Base-by-base conservation (phyloP, 2,888 invertebrate genomes). In the Thera britannica region DNA sequence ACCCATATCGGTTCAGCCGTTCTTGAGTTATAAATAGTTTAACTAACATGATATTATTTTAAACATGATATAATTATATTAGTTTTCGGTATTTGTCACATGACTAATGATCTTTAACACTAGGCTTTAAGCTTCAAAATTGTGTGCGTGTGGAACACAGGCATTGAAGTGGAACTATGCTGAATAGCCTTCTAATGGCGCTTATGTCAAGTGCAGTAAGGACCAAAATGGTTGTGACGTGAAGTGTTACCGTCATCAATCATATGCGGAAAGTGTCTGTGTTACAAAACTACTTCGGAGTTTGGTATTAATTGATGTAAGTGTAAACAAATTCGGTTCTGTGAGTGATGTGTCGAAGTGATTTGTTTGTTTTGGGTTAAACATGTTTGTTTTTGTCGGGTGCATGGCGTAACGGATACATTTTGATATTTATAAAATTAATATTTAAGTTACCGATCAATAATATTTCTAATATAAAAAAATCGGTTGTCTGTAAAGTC, bases 221-320 rank as follows among this genome's bases (percentile, higher is more conserved):
- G 52, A 44, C 36, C 36, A 71, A 65, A 72, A 63, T 76, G 11
- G 57, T 23, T 60, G 23, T 68, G 63, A 58, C 62, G 61, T 62
- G 38, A 23, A 60, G 59, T 62, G 59, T 46, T 1, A 46, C 56
- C 38, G 54, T 77, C 81, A 89, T 89, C 86, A 84, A 87, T 90
- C 88, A 89, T 86, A 74, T 76, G 77, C 73, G 76, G 23, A 81
- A 83, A 82, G 80, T 83, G 84, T 84, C 80, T 74, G 80, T 77
- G 79, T 79, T 48, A 58, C 46, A 80, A 83, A 85, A 86, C 83
- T 82, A 83, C 81, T 75, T 77, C 80, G 83, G 78, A 80, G 78
- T 83, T 48, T 79, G 81, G 82, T 68, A 71, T 72, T 75, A 73
- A 68, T 71, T 67, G 52, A 70, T 68, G 81, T 71, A 71, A 78